Conservation (phyloP, 2,797 vertebrate species). For the Craterocephalus amniculus region DNA sequence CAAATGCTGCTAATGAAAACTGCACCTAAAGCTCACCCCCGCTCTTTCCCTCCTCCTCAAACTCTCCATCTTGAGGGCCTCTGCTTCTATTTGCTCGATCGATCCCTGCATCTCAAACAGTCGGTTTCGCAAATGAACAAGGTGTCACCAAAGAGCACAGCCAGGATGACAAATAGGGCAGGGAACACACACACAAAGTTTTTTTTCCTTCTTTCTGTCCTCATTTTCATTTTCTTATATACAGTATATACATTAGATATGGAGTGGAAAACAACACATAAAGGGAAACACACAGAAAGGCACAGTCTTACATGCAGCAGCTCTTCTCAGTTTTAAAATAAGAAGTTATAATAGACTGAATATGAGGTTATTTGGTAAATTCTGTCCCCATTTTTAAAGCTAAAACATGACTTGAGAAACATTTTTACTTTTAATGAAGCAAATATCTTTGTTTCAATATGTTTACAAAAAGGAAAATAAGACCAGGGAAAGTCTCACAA, state of each 20-base stretch:
- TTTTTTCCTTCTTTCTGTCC: conserved; percentile 4
- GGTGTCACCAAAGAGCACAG: conserved; percentile 73
- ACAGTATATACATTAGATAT: conserved; percentile 4
- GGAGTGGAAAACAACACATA: conserved; percentile 13
- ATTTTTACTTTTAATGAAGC: accelerated
- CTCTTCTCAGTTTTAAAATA: neutral
- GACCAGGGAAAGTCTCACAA: neutral
- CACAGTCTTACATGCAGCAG: neutral
- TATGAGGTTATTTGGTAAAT: neutral
- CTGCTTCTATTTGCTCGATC: conserved; percentile 70
- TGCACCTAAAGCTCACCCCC: neutral
- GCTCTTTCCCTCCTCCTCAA: neutral
- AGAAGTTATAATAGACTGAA: neutral
- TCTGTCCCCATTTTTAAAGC: neutral
- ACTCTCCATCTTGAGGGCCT: conserved; percentile 41
- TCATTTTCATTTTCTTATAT: neutral
- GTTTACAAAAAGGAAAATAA: neutral
- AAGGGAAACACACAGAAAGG: conserved; percentile 13
- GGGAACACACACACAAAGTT: conserved; percentile 19
- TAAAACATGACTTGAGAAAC: neutral
- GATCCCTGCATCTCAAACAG: conserved; percentile 77
- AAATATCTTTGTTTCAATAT: neutral
- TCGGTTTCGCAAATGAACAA: conserved; percentile 76
- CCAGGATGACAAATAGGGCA: conserved; percentile 69
- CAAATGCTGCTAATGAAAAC: conserved; percentile 18